phyloP scores from a whole-genome alignment of 2,888 invertebrate species.

The Hypena proboscidalis region DNA sequence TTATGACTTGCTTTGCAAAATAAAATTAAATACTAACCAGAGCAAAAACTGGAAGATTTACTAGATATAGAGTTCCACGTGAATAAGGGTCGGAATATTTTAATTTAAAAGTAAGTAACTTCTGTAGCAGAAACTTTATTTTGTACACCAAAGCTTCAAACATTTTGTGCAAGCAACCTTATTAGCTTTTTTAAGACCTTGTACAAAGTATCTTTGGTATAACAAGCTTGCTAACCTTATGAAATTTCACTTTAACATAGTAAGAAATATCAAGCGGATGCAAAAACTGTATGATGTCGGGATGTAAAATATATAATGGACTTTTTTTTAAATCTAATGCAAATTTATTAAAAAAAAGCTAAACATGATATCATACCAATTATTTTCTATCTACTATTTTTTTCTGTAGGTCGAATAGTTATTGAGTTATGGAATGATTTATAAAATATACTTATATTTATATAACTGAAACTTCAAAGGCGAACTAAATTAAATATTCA shows the following conservation, averaged over 20 bases:
- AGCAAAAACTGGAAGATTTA: no score
- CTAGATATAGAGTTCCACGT: no score
- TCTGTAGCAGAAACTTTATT: conserved; percentile 28
- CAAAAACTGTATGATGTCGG: conserved; percentile 21
- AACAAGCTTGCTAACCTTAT: conserved; percentile 20
- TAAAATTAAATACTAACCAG: no score
- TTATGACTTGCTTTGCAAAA: no score
- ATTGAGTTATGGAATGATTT: not conserved
- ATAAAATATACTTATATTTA: no score
- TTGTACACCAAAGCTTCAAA: conserved; percentile 21
- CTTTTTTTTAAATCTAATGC: not conserved
- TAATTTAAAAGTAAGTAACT: conserved; percentile 36
- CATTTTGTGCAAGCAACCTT: conserved; percentile 27
- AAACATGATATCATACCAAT: no score
- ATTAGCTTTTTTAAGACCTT: conserved; percentile 40
- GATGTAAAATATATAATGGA: conserved; percentile 4
- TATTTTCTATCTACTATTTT: no score
- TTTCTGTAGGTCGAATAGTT: no score
- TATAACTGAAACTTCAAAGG: no score
- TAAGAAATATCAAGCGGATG: conserved; percentile 14
- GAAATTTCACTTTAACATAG: conserved; percentile 26
- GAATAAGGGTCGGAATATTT: conserved; percentile 31
- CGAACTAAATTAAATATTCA: no score
- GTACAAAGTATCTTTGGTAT: conserved; percentile 30
- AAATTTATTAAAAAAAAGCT: conserved; percentile 6